These are phyloP conservation scores for Pseudochirops cupreus DNA, from an alignment of 2,797 vertebrate genomes.

Conservation along the genomic window DNA sequence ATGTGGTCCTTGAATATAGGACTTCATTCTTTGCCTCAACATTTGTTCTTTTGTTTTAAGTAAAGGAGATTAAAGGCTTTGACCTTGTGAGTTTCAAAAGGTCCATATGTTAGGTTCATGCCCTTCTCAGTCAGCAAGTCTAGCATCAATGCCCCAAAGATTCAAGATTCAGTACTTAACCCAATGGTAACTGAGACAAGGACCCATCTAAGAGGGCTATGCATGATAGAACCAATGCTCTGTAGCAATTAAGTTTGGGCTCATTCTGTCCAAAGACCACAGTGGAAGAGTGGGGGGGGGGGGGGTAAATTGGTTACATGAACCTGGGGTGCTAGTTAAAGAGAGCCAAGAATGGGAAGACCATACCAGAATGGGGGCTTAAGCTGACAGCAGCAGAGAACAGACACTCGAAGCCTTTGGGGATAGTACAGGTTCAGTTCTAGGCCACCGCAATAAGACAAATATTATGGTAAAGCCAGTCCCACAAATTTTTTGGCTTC, in stretches of 20 bases:
- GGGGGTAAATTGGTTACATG: neutral
- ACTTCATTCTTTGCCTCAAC: neutral
- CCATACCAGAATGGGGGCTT: neutral
- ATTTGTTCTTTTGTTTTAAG: neutral
- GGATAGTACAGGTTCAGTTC: neutral
- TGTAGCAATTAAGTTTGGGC: neutral
- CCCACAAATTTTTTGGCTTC: neutral
- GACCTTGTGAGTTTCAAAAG: neutral
- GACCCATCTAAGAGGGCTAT: neutral
- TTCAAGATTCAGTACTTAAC: neutral
- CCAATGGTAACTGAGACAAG: neutral
- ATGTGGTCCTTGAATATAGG: neutral
- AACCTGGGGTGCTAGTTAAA: neutral
- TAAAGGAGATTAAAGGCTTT: neutral
- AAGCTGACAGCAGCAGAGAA: neutral
- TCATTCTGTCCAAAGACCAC: neutral
- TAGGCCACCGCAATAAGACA: neutral
- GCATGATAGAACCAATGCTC: neutral
- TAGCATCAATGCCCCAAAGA: neutral
- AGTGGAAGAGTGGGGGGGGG: no score
- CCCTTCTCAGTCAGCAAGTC: neutral
- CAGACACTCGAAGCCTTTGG: neutral
- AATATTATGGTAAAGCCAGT: neutral
- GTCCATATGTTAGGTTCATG: neutral
- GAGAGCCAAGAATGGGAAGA: neutral